phyloP scores from a whole-genome alignment of 2,113 vertebrate genomes.

The Myiozetetes cayanensis region DNA sequence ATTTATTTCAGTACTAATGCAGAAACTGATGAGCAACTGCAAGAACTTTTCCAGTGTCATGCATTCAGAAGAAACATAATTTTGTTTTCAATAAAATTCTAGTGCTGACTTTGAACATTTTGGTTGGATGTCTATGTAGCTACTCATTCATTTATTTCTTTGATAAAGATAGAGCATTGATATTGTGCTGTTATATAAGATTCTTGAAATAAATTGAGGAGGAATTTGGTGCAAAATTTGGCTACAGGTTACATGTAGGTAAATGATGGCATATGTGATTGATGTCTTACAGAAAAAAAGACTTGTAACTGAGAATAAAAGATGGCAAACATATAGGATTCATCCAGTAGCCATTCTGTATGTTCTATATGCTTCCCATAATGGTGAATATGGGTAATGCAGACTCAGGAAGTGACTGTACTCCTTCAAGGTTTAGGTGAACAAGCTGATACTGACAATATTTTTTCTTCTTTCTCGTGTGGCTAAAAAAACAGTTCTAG shows the following conservation, averaged over 20 bases:
- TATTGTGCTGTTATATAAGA: background rate
- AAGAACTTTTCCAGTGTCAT: background rate
- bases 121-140: background rate
- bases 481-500: background rate
- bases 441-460: background rate
- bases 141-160: background rate
- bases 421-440: background rate
- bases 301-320: background rate
- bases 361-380: background rate
- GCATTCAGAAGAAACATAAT: background rate
- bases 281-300: background rate
- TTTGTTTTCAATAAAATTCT: background rate
- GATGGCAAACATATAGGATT: background rate
- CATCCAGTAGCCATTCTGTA: background rate
- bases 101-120: background rate
- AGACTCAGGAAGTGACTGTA: background rate
- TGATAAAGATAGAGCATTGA: background rate
- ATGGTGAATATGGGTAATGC: background rate
- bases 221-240: background rate
- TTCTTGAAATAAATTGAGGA: background rate
- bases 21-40: background rate
- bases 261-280: background rate
- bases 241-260: background rate
- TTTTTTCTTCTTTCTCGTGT: background rate
- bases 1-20: background rate